Percentiles rank a stretch among this genome's conserved stretches.
phyloP scores from a whole-genome alignment of 1,140 invertebrate genomes.

The Drosophila azteca region DNA sequence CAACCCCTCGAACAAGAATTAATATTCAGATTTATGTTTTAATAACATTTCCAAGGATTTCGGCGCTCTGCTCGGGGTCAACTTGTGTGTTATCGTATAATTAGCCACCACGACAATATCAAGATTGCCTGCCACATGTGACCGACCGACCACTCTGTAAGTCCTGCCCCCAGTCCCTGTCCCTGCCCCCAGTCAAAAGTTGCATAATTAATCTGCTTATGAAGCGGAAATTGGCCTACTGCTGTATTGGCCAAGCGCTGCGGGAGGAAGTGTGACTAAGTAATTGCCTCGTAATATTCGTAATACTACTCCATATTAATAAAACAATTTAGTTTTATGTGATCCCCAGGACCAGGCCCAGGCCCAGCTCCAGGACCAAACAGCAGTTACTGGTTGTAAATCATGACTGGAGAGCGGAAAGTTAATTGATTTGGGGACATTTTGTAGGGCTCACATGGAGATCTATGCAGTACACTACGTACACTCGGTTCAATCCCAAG shows the following conservation, averaged over 20 bases:
- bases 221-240: constrained; percentile 38
- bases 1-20: constrained; percentile 52
- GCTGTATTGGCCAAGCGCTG: not conserved
- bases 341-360: not conserved
- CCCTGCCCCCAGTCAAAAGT: constrained; percentile 62
- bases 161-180: constrained; percentile 11
- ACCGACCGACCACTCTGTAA: constrained; percentile 11
- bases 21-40: constrained; percentile 81
- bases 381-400: constrained; percentile 61
- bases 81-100: constrained; percentile 76
- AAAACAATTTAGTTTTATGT: constrained; percentile 71
- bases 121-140: constrained; percentile 58
- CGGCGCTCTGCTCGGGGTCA: constrained; percentile 49
- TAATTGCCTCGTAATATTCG: constrained; percentile 68
- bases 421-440: not conserved
- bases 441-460: too few relatives aligned
- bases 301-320: constrained; percentile 63
- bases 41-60: constrained; percentile 59
- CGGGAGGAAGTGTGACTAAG: constrained; percentile 65
- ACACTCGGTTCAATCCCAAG: too few relatives aligned
- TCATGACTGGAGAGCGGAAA: constrained; percentile 25
- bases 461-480: too few relatives aligned
- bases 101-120: constrained; percentile 58
- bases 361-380: constrained; percentile 9
- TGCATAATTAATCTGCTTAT: constrained; percentile 79